phyloP scores from a whole-genome alignment of 2,888 invertebrate genomes.

The Tiliacea aurago region DNA sequence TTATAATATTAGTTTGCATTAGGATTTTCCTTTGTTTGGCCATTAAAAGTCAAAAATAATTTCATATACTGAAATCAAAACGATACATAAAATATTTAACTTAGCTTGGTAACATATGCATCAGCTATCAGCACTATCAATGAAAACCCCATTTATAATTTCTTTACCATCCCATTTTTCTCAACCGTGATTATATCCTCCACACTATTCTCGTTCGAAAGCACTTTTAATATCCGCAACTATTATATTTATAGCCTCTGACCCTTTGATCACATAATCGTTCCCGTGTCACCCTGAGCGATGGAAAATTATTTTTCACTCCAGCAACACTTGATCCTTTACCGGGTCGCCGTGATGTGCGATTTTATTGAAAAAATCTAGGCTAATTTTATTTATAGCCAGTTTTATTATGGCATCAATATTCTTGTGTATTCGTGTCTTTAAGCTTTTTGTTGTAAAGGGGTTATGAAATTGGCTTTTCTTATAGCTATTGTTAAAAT shows the following conservation, averaged over 20 bases:
- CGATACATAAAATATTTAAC: not conserved
- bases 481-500: not conserved
- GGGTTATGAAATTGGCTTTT: conserved; percentile 5
- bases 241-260: conserved; percentile 46
- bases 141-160: conserved; percentile 22
- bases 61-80: not conserved
- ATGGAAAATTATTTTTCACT: conserved; percentile 67
- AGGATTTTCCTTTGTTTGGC: not conserved
- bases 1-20: no score
- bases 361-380: conserved; percentile 53
- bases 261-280: conserved; percentile 67
- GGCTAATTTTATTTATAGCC: conserved; percentile 42
- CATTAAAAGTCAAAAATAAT: no score
- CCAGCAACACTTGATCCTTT: conserved; percentile 46
- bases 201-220: conserved; percentile 40
- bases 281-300: conserved; percentile 56
- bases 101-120: not conserved
- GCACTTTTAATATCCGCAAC: conserved; percentile 64
- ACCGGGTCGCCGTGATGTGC: conserved; percentile 19
- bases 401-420: conserved; percentile 36
- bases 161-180: conserved; percentile 27
- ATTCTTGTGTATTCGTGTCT: conserved; percentile 24
- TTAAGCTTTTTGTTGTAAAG: not conserved
- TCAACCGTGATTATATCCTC: conserved; percentile 38
- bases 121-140: not conserved